Evolutionary conservation across 2,113 vertebrate species (phyloP), one percentile per base, ranked within the genome.

Genomic region (Oreocharis arfaki): DNA sequence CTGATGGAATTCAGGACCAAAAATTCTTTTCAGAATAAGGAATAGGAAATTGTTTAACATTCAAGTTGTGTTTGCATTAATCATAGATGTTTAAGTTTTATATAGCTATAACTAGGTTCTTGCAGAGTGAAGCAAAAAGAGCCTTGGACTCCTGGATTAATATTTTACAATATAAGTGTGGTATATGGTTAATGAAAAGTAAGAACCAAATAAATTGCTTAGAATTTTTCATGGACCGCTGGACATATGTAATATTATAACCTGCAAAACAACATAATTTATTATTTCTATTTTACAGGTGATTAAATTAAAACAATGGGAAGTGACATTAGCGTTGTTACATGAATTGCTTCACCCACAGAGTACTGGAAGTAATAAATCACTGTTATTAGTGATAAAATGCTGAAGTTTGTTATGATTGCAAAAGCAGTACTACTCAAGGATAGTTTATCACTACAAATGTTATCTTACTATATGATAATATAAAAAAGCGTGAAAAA

Each of bases 311-410:
- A 93, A 94, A 87, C 19, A 35, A 35, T 89, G 39, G 69, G 52
- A 90, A 77, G 33, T 47, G 64, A 67, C 32, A 55, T 78, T 84
- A 77, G 8, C 16, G 9, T 75, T 93, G 44, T 89, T 67, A 63
- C 64, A 78, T 33, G 13, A 89, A 60, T 75, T 90, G 19, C 47
- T 89, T 95, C 57, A 56, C 17, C 35, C 19, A 32, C 33, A 77
- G 39, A 61, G 27, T 63, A 67, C 17, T 81, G 19, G 23, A 84
- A 92, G 23, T 24, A 92, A 77, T 79, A 93, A 84, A 89, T 93
- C 52, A 90, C 19, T 87, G 75, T 92, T 84, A 89, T 90, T 74
- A 78, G 50, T 59, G 46, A 73, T 75, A 92, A 96, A 95, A 77
- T 84, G 23, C 20, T 74, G 60, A 92, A 59, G 12, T n/a, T 85